These are phyloP conservation scores for Phenganax marumi DNA, from an alignment of 92 coral and sea anemone genomes.

Conservation along the genomic window DNA sequence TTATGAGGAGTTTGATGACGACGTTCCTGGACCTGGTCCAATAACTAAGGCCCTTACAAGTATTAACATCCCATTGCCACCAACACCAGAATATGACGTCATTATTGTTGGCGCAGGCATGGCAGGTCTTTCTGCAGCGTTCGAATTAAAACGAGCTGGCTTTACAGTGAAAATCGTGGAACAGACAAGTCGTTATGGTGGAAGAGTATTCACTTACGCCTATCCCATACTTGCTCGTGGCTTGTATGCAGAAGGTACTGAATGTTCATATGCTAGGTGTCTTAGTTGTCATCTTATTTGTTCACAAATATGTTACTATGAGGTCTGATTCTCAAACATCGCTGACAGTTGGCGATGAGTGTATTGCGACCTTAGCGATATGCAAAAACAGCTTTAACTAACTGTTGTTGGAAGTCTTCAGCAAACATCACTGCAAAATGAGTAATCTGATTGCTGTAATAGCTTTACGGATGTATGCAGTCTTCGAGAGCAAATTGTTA, in stretches of 20 bases:
- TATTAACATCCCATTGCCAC: background rate
- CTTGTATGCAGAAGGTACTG: conserved; percentile 51
- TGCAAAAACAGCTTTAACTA: too few species aligned
- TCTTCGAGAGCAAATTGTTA: background rate
- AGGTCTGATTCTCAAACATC: too few species aligned
- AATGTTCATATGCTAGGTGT: too few species aligned
- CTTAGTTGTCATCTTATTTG: conserved; percentile 18
- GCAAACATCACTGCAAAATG: background rate
- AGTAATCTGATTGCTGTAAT: background rate
- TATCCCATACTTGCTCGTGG: conserved; percentile 39
- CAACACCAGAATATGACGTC: background rate
- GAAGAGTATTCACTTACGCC: conserved; percentile 30
- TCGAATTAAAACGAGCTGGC: conserved; percentile 43
- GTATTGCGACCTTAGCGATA: too few species aligned
- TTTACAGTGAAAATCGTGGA: conserved; percentile 36
- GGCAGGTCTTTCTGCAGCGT: conserved; percentile 54
- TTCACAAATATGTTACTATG: background rate
- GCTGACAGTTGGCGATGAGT: too few species aligned
- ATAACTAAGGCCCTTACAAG: conserved; percentile 19
- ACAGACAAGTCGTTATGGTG: conserved; percentile 35
- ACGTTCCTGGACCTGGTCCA: conserved; percentile 20
- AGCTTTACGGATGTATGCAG: background rate
- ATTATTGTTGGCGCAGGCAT: conserved; percentile 39
- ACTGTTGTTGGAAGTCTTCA: conserved; percentile 1
- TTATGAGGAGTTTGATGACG: conserved; percentile 17